Evolutionary conservation across 2,888 invertebrate species (phyloP), one percentile per base, ranked within the genome.

Genomic region (Microctonus brassicae): DNA sequence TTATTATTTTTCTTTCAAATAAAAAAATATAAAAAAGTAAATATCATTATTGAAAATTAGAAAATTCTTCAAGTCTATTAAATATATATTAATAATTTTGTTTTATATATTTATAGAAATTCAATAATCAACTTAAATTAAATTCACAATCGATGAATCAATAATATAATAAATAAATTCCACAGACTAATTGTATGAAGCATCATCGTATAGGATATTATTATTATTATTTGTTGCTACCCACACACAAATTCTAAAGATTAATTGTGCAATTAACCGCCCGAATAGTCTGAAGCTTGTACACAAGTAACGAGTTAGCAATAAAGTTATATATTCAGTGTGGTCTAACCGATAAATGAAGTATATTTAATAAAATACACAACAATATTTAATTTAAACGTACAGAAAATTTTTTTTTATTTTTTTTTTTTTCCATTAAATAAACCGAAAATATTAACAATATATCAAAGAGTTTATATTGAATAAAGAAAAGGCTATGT

Each of bases 201-300:
- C n/a, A n/a, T n/a, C 13, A 13, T 39, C 39, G n/a, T 42, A 42
- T 42, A 42, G 39, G 62, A 22, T 4, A 26, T n/a, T n/a, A n/a
- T 24, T 4, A 26, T n/a, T n/a, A n/a, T 24, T 22, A n/a, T n/a
- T 13, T 55, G 24, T 24, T 55, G 10, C 62, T 62, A 24, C 62
- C 62, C 42, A 61, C 61, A 10, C 60, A 55, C 26, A n/a, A 55
- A 24, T 55, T 26, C 26, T 62, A 20, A 62, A 62, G 62, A 62
- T 62, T 62, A 62, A 62, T 62, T 29, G 62, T 39, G 62, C 62
- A 36, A 62, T 39, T 62, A 39, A 62, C n/a, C 2, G 55, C 1
- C 20, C 47, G 17, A 62, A 39, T 22, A 62, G 62, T 11, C 39
- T 62, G 24, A 62, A 39, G 62, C 42, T 39, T 60, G 34, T 9